Conservation (phyloP, 2,797 vertebrate genomes). For the Sylvilagus floridanus region DNA sequence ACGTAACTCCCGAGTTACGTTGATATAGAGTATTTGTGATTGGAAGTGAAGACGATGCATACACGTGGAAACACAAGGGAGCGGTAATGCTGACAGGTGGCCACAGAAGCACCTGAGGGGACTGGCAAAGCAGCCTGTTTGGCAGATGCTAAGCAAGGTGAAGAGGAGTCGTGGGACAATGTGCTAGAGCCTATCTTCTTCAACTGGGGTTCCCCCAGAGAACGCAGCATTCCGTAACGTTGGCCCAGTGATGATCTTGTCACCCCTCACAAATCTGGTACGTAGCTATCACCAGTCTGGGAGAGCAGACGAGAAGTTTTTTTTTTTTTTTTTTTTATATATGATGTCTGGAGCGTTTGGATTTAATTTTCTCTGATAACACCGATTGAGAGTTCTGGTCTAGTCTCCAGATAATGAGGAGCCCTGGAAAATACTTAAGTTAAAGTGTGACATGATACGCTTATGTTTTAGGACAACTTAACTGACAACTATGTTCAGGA, state of each 20-base stretch:
- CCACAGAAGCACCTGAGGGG: background rate
- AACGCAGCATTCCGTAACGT: constrained; percentile 38
- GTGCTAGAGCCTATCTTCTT: constrained; percentile 7
- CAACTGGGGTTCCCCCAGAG: background rate
- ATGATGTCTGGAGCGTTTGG: background rate
- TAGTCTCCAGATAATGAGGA: background rate
- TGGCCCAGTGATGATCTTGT: constrained; percentile 1
- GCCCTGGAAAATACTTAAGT: background rate
- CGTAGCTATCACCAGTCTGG: background rate
- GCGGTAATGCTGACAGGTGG: background rate
- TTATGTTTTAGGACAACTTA: constrained; percentile 28
- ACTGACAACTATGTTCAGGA: background rate
- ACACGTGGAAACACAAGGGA: background rate
- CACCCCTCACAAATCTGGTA: background rate
- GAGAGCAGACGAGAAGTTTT: background rate
- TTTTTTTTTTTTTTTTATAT: background rate
- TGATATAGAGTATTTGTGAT: background rate
- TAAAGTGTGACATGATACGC: background rate
- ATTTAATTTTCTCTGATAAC: constrained; percentile 33
- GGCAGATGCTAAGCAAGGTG: background rate
- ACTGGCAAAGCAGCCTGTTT: background rate
- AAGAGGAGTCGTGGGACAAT: background rate
- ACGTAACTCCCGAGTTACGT: background rate
- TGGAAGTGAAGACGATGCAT: background rate
- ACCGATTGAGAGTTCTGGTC: background rate